Evolutionary conservation across 1,140 invertebrate species (phyloP).

Genomic region (Lutraria rhynchaena): DNA sequence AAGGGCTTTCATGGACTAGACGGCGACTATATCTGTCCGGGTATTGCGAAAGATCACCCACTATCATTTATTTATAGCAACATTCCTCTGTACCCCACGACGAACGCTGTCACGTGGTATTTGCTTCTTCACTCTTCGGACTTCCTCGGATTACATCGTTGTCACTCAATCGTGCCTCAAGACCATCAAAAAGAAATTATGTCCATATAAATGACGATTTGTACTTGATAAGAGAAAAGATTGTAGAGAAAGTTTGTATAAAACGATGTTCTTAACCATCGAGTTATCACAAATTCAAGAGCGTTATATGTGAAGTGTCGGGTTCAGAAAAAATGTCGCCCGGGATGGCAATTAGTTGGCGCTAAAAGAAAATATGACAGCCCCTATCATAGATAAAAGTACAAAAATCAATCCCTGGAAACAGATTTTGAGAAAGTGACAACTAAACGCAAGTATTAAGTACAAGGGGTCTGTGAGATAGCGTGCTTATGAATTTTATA

Average conservation of each 20-base stretch:
- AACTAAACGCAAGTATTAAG: conserved; percentile 16
- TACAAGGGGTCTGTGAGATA: conserved; percentile 49
- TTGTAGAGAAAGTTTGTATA: conserved; percentile 45
- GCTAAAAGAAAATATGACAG: conserved; percentile 3
- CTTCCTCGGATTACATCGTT: conserved; percentile 39
- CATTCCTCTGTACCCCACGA: conserved; percentile 44
- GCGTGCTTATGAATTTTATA: conserved; percentile 19
- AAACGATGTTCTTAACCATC: conserved; percentile 27
- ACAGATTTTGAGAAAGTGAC: conserved; percentile 37
- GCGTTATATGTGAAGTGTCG: conserved; percentile 4
- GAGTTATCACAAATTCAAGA: conserved; percentile 8
- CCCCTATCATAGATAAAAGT: conserved; percentile 9
- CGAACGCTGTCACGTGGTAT: conserved; percentile 45
- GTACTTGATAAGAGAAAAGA: conserved; percentile 44
- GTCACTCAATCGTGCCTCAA: conserved; percentile 19
- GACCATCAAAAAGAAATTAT: conserved; percentile 51
- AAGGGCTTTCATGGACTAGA: conserved; percentile 50
- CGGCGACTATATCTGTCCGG: conserved; percentile 48
- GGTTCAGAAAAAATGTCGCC: conserved; percentile 6
- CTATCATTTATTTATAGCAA: conserved; percentile 61
- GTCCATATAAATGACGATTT: conserved; percentile 53
- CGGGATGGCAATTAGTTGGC: conserved; percentile 14
- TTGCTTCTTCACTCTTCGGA: conserved; percentile 21
- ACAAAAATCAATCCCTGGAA: conserved; percentile 7
- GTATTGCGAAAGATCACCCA: conserved; percentile 24